Base-by-base conservation (phyloP, 2,113 vertebrate genomes). In the Platysternon megacephalum region DNA sequence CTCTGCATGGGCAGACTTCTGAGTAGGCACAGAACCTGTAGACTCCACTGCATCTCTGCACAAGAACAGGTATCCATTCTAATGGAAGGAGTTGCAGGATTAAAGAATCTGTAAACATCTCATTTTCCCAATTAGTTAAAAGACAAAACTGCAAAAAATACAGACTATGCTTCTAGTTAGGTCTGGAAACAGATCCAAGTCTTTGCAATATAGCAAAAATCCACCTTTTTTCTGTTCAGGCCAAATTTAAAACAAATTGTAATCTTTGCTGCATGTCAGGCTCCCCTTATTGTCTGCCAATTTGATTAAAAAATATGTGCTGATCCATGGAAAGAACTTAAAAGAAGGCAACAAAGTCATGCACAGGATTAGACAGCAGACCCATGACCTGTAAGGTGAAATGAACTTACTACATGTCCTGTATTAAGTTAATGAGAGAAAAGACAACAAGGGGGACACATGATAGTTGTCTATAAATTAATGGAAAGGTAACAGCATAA, bases 231-330 rank as follows among this genome's bases (percentile, higher is more conserved):
- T 44, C 92, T 91, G 39, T 51, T 83, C 46, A 84, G 65, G 58
- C 86, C 96, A 90, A 94, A 79, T 51, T 85, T 88, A 0, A 22
- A 65, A 89, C 91, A 88, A 52, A 74, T 85, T 92, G 28, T 88
- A 91, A 88, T 85, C 85, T 56, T 2, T 51, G 49, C 56, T 81
- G 82, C 84, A 42, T 87, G 91, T 86, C 76, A 91, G 46, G 44
- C 82, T 93, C 49, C 79, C 91, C 79, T 11, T 74, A 93, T 91
- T 74, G 84, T 83, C 82, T 90, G 96, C 93, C 96, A 97, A 97
- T 84, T 83, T 96, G 93, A 97, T 95, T 96, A 95, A 94, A 35
- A 96, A 95, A 88, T 83, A 90, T 82, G 65, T 89, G 53, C 42
- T 91, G 53, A 53, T 92, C 53, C 68, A 35, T 1, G 94, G 95